Evolutionary conservation across 92 coral and sea anemone genomes (phyloP).

Genomic region (Virgularia gustaviana): DNA sequence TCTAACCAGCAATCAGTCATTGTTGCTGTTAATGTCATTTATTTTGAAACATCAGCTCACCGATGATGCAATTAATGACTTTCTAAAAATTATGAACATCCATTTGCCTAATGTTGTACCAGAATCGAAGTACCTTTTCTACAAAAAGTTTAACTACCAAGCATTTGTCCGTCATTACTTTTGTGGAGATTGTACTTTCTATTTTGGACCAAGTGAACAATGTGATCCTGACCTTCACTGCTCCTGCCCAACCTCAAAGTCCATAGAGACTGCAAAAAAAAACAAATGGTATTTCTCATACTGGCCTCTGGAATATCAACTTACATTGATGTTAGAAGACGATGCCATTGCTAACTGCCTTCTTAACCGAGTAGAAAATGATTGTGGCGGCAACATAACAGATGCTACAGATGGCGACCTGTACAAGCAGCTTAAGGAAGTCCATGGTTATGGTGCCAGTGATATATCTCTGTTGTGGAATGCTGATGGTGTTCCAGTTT

Average conservation of each 20-base stretch:
- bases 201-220: constrained; percentile 5
- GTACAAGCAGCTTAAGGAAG: constrained; percentile 3
- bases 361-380: background rate
- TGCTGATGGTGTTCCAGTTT: constrained; percentile 15
- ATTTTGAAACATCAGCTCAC: constrained; percentile 13
- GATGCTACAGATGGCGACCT: constrained; percentile 5
- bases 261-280: background rate
- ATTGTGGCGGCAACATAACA: background rate
- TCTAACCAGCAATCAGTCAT: background rate
- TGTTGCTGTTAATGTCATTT: constrained; percentile 11
- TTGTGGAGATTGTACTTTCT: constrained; percentile 5
- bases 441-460: constrained; percentile 10
- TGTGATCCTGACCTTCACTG: background rate
- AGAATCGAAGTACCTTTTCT: constrained; percentile 1
- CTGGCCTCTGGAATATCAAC: constrained; percentile 5
- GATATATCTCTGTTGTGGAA: constrained; percentile 16
- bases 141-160: constrained; percentile 12
- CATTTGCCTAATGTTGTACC: constrained; percentile 22
- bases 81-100: constrained; percentile 5
- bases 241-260: background rate
- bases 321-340: background rate
- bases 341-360: background rate
- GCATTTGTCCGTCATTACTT: constrained; percentile 8
- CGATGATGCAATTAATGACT: constrained; percentile 8
- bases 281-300: constrained; percentile 17